Evolutionary conservation across 2,113 vertebrate species (phyloP).

Genomic region (mouse (Mus musculus)): GRCm39 chr1:86674001-86674500

Average conservation of each 20-base stretch:
- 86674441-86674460: not conserved
- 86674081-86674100: not conserved
- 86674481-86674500: not conserved
- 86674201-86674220: not conserved
- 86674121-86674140: not conserved
- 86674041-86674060: not conserved
- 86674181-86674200: not conserved
- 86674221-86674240: not conserved
- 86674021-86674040: too few species aligned
- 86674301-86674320: not conserved
- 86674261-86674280: not conserved
- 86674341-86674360: not conserved
- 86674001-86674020: not conserved
- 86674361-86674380: not conserved
- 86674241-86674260: not conserved
- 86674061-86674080: not conserved
- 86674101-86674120: not conserved
- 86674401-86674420: not conserved
- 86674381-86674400: not conserved
- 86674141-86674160: not conserved
- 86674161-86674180: not conserved
- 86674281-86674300: not conserved
- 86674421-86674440: not conserved
- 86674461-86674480: conserved; percentile 8
- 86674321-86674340: not conserved